These are phyloP conservation scores for Drosophila nigricruria DNA, from an alignment of 2,888 invertebrate genomes.

Conservation along the genomic window DNA sequence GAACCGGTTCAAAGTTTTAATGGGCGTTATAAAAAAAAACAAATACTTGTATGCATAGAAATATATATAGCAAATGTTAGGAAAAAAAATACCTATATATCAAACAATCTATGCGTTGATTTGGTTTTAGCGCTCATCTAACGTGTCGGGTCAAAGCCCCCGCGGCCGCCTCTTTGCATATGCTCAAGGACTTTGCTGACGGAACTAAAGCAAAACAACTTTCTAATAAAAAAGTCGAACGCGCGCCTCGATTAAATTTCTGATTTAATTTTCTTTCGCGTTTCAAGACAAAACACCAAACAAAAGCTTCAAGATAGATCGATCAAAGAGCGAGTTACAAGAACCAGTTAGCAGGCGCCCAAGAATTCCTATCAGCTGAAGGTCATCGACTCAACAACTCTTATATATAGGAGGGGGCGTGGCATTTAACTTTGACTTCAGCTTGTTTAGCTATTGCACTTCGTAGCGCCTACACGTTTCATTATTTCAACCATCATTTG, in stretches of 20 bases:
- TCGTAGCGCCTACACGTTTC: constrained; percentile 13
- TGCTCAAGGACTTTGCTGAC: constrained; percentile 70
- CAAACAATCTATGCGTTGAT: constrained; percentile 50
- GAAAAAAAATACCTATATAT: constrained; percentile 45
- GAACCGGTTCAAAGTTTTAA: constrained; percentile 58
- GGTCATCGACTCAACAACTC: constrained; percentile 62
- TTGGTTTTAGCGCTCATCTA: constrained; percentile 32
- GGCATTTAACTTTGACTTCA: constrained; percentile 31
- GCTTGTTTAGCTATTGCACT: constrained; percentile 28
- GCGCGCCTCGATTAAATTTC: constrained; percentile 44
- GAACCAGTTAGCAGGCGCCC: constrained; percentile 58
- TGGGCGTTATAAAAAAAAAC: constrained; percentile 29
- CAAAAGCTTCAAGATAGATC: constrained; percentile 10
- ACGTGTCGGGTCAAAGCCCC: constrained; percentile 67
- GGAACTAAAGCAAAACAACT: constrained; percentile 79
- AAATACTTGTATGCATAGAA: constrained; percentile 23
- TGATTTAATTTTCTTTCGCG: constrained; percentile 70
- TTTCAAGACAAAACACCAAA: constrained; percentile 16
- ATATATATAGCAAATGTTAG: constrained; percentile 6
- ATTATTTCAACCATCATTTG: constrained; percentile 56
- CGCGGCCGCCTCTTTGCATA: constrained; percentile 36
- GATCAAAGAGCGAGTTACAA: constrained; percentile 31
- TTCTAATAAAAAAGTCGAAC: constrained; percentile 73
- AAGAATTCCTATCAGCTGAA: constrained; percentile 61
- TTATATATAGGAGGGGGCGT: constrained; percentile 33